Evolutionary conservation across 2,797 vertebrate species (phyloP), one percentile per base, ranked within the genome.

Genomic region (Chromis chromis): DNA sequence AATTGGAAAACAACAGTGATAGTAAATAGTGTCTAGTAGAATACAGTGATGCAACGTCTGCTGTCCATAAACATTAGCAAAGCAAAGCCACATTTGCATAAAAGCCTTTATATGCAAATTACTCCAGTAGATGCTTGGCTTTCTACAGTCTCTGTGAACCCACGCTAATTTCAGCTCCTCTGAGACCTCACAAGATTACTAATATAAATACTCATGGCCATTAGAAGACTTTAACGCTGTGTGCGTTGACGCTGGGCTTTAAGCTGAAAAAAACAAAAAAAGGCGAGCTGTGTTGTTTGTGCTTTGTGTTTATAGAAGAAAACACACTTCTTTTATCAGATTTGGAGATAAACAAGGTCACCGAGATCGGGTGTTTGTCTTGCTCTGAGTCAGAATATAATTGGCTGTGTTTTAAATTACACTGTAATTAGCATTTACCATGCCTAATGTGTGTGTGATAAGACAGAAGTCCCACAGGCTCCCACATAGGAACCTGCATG

Each of bases 291-390:
- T 24, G 66, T 22, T 86, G 81, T 90, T 89, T 86, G 61, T 78
- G 76, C 58, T 81, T 65, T 76, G 62, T 78, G 64, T 78, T 81
- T 66, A 56, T 46, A 64, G 83, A 89, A 74, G 76, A 82, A 85
- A 86, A 78, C 61, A 57, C 48, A 24, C 62, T 74, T 80, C 70
- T 85, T 87, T 85, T 61, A 76, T 83, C 56, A 59, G 80, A 79
- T 87, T 76, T 67, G 16, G 17, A 74, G 86, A 91, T 88, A 86
- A 89, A 87, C 88, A 90, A 89, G 88, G 85, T 91, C 89, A 83
- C 67, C 0, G 21, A 70, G 74, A 83, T 56, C 49, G 42, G 22
- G n/a, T 21, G 55, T 80, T 77, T 78, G 60, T 74, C 65, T 82
- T 64, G 73, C 82, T 91, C 72, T 46, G 58, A 86, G 83, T 86